Percentiles rank a stretch among this genome's conserved stretches.
Evolutionary conservation across 2,113 vertebrate genomes (phyloP).

Genomic region (Machaerirhynchus nigripectus): DNA sequence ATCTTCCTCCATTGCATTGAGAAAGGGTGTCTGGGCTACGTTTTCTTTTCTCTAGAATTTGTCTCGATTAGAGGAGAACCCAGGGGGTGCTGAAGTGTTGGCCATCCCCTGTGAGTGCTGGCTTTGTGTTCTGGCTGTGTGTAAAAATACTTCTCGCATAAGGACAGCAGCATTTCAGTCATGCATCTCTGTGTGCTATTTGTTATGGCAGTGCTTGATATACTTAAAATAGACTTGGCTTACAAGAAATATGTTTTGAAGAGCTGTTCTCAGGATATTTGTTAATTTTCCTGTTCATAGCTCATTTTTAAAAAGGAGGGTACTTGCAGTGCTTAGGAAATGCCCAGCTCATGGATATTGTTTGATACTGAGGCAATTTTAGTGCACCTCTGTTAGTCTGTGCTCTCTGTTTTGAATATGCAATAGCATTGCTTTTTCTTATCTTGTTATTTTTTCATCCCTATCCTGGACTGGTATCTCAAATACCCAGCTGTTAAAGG

Average conservation of each 20-base stretch:
- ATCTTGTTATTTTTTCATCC: background rate
- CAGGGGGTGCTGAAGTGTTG: background rate
- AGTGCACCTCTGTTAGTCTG: background rate
- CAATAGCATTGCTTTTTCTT: background rate
- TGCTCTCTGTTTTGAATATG: background rate
- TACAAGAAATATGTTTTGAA: background rate
- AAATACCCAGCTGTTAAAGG: background rate
- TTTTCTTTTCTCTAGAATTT: background rate
- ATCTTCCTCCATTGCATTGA: background rate
- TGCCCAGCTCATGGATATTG: background rate
- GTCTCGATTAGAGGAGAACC: background rate
- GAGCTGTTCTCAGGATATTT: background rate
- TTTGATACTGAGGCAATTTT: background rate
- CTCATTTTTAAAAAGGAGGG: background rate
- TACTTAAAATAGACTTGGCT: background rate
- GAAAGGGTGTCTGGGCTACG: background rate
- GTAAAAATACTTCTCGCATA: background rate
- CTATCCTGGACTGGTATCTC: background rate
- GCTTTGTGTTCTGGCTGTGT: background rate
- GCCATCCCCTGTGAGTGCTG: accelerated
- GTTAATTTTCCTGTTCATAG: background rate
- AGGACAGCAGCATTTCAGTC: background rate
- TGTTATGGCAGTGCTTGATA: background rate
- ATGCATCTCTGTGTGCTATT: background rate
- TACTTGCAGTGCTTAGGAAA: background rate